A percentile compares a stretch with the other conserved stretches of the same genome.
Conservation (phyloP, 2,113 vertebrate species). For the Lycaon pictus region DNA sequence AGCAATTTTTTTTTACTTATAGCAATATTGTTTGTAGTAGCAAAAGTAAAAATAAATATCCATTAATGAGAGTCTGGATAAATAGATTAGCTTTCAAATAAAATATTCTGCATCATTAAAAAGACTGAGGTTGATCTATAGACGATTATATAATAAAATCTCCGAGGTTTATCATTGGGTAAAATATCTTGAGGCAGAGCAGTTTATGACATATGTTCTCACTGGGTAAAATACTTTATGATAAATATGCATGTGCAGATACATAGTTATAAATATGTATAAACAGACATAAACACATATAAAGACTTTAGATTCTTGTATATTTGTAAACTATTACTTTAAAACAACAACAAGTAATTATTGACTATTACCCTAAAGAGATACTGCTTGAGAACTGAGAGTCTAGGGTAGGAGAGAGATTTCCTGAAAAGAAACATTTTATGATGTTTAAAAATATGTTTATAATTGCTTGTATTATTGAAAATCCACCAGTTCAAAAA, state of each 20-base stretch:
- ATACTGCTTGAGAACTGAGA: neutral
- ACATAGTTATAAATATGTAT: neutral
- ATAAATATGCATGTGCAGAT: neutral
- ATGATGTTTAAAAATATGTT: neutral
- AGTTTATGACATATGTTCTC: neutral
- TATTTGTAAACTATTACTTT: neutral
- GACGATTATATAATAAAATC: neutral
- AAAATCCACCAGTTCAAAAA: neutral
- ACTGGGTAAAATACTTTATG: neutral
- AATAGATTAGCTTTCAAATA: neutral
- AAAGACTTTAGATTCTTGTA: neutral
- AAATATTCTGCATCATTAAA: slow-evolving; percentile 6
- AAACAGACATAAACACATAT: neutral
- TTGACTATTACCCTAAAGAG: neutral
- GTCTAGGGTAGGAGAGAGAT: neutral
- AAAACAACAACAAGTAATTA: neutral
- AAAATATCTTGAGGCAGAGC: neutral
- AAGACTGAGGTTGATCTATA: neutral
- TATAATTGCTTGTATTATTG: neutral
- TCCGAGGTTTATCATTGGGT: neutral
- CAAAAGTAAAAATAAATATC: slow-evolving; percentile 5
- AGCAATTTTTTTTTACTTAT: neutral
- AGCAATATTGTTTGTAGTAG: neutral
- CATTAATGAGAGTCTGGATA: neutral
- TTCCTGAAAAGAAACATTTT: slow-evolving; percentile 3